Evolutionary conservation across 1,140 invertebrate genomes (phyloP).

Genomic region (Cecropterus lyciades): DNA sequence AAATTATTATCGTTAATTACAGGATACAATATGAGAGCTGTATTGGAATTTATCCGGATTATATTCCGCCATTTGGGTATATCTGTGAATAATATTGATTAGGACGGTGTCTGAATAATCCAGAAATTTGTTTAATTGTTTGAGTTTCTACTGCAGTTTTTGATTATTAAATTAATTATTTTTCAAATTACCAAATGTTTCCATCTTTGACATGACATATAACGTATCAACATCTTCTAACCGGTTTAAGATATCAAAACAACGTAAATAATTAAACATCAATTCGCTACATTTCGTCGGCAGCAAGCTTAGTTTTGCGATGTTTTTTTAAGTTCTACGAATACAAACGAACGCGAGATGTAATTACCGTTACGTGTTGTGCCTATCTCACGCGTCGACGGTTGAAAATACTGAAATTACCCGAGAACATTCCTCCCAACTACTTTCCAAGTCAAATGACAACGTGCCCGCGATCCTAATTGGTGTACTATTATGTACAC

Average conservation of each 20-base stretch:
- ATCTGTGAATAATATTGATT: too few species aligned
- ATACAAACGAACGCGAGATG: slow-evolving; percentile 19
- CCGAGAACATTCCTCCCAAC: slow-evolving; percentile 59
- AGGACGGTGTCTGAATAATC: too few species aligned
- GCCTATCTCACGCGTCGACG: slow-evolving; percentile 50
- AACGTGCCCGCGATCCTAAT: slow-evolving; percentile 71
- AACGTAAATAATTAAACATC: too few species aligned
- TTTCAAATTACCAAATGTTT: too few species aligned
- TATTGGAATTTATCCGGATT: too few species aligned
- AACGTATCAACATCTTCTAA: not conserved
- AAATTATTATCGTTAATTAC: too few species aligned
- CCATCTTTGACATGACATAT: too few species aligned
- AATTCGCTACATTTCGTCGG: not conserved
- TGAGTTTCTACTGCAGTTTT: too few species aligned
- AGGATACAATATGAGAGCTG: too few species aligned
- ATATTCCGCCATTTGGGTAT: too few species aligned
- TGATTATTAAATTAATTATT: too few species aligned
- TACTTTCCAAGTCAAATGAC: slow-evolving; percentile 77
- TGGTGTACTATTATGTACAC: slow-evolving; percentile 59
- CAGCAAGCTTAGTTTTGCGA: not conserved
- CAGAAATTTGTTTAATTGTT: too few species aligned
- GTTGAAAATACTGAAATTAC: slow-evolving; percentile 63
- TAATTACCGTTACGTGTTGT: slow-evolving; percentile 43
- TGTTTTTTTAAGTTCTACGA: slow-evolving; percentile 28
- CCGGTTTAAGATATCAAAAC: not conserved